Evolutionary conservation across 1,140 invertebrate genomes (phyloP).

Genomic region (Cephus cinctus): DNA sequence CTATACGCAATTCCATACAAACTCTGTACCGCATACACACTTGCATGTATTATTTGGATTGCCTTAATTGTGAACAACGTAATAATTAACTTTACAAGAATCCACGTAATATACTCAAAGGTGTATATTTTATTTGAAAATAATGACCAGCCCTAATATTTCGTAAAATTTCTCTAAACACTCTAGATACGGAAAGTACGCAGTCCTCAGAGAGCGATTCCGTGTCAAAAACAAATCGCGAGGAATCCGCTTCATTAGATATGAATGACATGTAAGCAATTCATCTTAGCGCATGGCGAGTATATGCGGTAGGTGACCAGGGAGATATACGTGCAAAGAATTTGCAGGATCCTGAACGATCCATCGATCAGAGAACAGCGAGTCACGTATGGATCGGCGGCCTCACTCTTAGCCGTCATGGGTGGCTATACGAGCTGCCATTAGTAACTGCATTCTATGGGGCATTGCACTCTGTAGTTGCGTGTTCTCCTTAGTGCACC

Average conservation of each 20-base stretch:
- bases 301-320: conserved; percentile 16
- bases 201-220: too few relatives aligned
- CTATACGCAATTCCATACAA: too few relatives aligned
- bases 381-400: conserved; percentile 26
- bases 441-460: conserved; percentile 20
- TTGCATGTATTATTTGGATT: too few relatives aligned
- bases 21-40: too few relatives aligned
- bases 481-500: conserved; percentile 8
- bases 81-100: too few relatives aligned
- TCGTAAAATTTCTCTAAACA: too few relatives aligned
- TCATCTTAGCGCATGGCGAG: not conserved
- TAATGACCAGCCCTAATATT: too few relatives aligned
- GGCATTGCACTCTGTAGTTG: conserved; percentile 17
- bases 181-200: too few relatives aligned
- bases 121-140: too few relatives aligned
- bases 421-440: conserved; percentile 24
- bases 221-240: not conserved
- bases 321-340: conserved; percentile 25
- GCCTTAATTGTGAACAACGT: too few relatives aligned
- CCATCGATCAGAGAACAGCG: conserved; percentile 26
- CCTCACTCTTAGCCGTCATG: conserved; percentile 27
- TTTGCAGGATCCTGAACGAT: conserved; percentile 18
- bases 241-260: not conserved
- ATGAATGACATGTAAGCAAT: not conserved
- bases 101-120: too few relatives aligned